phyloP scores from a whole-genome alignment of 2,888 invertebrate genomes.

The Phalera bucephala region DNA sequence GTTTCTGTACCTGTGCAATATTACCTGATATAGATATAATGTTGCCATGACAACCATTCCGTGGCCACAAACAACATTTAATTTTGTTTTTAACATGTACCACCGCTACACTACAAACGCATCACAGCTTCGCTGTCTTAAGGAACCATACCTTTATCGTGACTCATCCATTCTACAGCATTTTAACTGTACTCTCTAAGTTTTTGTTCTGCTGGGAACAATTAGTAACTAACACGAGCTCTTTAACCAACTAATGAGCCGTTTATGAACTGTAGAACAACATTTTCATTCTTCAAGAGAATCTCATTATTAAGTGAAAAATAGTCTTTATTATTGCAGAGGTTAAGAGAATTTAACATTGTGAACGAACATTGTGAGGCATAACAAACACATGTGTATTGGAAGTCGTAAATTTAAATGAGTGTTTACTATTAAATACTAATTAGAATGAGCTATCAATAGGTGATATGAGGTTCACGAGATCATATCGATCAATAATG shows the following conservation, averaged over 20 bases:
- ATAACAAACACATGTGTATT: not conserved
- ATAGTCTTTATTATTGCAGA: not conserved
- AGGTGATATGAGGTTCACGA: not conserved
- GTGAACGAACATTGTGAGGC: not conserved
- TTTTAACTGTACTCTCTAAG: conserved; percentile 40
- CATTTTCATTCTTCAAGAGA: conserved; percentile 7
- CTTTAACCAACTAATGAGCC: conserved; percentile 14
- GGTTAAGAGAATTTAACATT: not conserved
- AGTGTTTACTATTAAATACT: not conserved
- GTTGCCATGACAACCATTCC: too few species aligned
- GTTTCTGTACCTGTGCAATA: too few species aligned
- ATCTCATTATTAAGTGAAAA: not conserved
- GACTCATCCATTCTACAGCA: conserved; percentile 38
- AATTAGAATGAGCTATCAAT: not conserved
- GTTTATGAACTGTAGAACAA: conserved; percentile 10
- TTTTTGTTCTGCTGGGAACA: conserved; percentile 35
- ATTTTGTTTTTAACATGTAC: too few species aligned
- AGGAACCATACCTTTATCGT: too few species aligned
- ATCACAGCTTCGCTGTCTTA: too few species aligned
- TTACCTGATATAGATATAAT: too few species aligned
- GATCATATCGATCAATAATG: not conserved
- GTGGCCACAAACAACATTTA: too few species aligned
- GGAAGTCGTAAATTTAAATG: not conserved
- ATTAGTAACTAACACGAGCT: conserved; percentile 11
- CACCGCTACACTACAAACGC: too few species aligned